Conservation (phyloP, 2,888 invertebrate genomes). For the Lasioglossum zephyrum region DNA sequence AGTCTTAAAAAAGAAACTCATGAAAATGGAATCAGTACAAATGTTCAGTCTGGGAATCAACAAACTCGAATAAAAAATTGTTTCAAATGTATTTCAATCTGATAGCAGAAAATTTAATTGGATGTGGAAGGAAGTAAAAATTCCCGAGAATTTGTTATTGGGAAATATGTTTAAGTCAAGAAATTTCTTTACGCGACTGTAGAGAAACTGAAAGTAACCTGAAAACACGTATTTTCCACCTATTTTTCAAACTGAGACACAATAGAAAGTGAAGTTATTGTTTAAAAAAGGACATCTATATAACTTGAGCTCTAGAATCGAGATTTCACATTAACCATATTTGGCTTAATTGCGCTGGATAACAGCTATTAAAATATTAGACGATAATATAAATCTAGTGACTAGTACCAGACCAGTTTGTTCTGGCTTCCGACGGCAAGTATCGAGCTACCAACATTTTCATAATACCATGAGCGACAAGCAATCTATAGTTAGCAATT, state of each 20-base stretch:
- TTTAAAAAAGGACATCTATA: not conserved
- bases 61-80: not conserved
- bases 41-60: not conserved
- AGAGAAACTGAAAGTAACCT: not conserved
- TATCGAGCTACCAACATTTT: too few relatives aligned
- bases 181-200: not conserved
- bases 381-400: not conserved
- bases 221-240: not conserved
- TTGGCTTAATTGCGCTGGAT: not conserved
- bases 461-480: not conserved
- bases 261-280: not conserved
- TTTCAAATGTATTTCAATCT: not conserved
- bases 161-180: not conserved
- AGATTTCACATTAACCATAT: not conserved
- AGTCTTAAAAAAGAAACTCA: not conserved
- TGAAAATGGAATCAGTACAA: not conserved
- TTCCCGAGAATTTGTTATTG: not conserved
- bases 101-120: not conserved
- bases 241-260: not conserved
- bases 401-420: not conserved
- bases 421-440: not conserved
- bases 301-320: not conserved
- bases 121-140: not conserved
- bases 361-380: not conserved
- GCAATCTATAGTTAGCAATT: not conserved